Evolutionary conservation across 2,797 vertebrate genomes (phyloP).

Genomic region (Podarcis siculus): DNA sequence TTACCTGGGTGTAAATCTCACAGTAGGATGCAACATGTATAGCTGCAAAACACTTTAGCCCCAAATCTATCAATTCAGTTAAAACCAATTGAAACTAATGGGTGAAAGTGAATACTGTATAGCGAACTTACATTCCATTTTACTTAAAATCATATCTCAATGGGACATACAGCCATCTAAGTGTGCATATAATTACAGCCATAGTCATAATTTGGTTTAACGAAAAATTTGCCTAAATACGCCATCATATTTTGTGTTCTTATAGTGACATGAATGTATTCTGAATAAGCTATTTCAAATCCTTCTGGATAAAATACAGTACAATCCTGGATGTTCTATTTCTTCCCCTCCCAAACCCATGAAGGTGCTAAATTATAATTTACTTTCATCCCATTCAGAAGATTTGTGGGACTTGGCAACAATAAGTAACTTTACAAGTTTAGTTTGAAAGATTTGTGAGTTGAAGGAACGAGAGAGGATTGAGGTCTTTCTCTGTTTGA

Average conservation of each 20-base stretch:
- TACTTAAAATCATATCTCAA: background rate
- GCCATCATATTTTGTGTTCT: background rate
- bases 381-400: background rate
- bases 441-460: constrained; percentile 9
- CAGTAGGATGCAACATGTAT: background rate
- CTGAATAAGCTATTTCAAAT: background rate
- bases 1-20: background rate
- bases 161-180: background rate
- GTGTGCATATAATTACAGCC: background rate
- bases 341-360: too few relatives aligned
- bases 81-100: background rate
- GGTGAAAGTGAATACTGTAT: background rate
- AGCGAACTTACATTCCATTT: background rate
- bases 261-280: background rate
- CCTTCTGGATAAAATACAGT: background rate
- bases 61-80: background rate
- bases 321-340: background rate
- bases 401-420: background rate
- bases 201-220: background rate
- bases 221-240: background rate
- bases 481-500: background rate
- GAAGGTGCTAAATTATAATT: background rate
- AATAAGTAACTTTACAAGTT: constrained; percentile 17
- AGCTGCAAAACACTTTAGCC: background rate
- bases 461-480: background rate